phyloP scores from a whole-genome alignment of 2,797 vertebrate species.

The Sarcoramphus papa region DNA sequence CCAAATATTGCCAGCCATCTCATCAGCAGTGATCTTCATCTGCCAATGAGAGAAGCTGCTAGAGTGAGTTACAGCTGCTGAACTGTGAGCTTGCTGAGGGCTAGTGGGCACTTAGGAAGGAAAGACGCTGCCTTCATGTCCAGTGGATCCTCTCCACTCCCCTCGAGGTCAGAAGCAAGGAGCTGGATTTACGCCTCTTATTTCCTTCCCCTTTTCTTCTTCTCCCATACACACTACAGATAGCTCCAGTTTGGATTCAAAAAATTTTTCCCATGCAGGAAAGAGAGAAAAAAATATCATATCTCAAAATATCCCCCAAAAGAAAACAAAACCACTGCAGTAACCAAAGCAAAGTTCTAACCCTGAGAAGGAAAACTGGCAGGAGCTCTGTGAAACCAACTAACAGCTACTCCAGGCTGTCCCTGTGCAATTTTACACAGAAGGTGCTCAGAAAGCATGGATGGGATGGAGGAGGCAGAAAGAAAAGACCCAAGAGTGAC shows the following conservation, averaged over 20 bases:
- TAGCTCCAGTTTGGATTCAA: background rate
- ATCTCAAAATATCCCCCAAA: background rate
- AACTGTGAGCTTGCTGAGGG: background rate
- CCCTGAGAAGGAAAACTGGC: background rate
- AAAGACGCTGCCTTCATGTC: background rate
- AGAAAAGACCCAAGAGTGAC: background rate
- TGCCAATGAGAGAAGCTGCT: background rate
- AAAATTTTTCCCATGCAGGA: background rate
- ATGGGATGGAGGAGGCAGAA: background rate
- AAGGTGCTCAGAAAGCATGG: background rate
- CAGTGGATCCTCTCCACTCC: background rate
- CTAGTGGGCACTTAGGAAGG: background rate
- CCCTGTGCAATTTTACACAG: background rate
- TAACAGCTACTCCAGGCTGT: background rate
- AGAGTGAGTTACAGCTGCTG: background rate
- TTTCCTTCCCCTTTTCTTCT: background rate
- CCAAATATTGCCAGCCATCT: background rate
- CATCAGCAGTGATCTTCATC: background rate
- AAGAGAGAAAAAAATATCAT: background rate
- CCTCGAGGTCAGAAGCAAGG: background rate
- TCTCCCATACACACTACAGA: background rate
- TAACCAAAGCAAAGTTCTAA: background rate
- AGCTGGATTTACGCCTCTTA: background rate
- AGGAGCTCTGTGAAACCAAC: background rate
- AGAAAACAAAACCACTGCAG: background rate